Conservation (phyloP, 2,113 vertebrate genomes). For the Spheniscus mendiculus region DNA sequence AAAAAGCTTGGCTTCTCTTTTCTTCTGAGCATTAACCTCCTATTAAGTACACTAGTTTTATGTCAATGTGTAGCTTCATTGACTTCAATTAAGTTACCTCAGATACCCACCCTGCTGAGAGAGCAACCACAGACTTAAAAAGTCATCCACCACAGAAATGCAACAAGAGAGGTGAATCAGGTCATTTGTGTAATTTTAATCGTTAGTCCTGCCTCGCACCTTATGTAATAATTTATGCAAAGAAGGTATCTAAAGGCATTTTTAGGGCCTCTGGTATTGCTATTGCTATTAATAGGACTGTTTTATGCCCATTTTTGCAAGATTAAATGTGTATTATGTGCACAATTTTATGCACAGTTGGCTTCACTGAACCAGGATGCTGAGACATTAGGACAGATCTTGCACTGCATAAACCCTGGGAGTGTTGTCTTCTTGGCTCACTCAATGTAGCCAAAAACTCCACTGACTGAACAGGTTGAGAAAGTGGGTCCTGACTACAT, state of each 20-base stretch:
- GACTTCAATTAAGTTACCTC: constrained; percentile 36
- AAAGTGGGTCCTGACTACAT: not conserved
- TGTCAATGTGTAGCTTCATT: constrained; percentile 23
- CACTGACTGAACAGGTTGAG: not conserved
- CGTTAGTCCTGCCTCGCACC: not conserved
- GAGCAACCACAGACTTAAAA: not conserved
- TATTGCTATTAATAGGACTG: not conserved
- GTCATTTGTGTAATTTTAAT: not conserved
- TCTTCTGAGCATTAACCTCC: constrained; percentile 18
- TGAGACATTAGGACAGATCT: not conserved
- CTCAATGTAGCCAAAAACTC: not conserved
- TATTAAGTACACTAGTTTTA: constrained; percentile 23
- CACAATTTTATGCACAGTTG: not conserved
- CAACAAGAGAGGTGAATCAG: not conserved
- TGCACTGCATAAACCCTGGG: not conserved
- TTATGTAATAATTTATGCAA: not conserved
- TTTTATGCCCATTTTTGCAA: not conserved
- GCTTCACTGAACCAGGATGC: not conserved
- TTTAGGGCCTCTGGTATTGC: not conserved
- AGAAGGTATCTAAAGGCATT: not conserved
- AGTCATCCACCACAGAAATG: not conserved
- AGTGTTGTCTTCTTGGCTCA: not conserved
- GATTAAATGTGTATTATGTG: not conserved
- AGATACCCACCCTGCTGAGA: not conserved
- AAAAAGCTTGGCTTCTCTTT: not conserved